Evolutionary conservation across 2,888 invertebrate genomes (phyloP).

Genomic region (Tachina grossa): DNA sequence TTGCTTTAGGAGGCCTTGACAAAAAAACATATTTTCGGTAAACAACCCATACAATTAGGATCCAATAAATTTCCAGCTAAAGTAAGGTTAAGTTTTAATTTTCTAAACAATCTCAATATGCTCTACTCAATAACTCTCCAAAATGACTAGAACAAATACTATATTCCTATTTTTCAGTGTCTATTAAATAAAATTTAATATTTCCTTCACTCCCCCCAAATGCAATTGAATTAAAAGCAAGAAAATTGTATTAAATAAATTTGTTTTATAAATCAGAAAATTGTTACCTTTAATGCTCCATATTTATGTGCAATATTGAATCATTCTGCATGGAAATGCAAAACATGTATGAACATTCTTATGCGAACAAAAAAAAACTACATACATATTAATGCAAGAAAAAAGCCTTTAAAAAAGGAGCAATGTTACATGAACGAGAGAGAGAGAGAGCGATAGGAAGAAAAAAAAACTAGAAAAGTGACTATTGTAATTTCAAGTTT

Average conservation of each 20-base stretch:
- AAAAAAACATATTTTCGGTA: too few species aligned
- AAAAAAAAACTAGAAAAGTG: slow-evolving; percentile 27
- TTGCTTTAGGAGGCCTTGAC: too few species aligned
- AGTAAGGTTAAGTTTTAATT: too few species aligned
- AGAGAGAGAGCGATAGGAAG: background rate
- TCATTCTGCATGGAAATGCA: background rate
- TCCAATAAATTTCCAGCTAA: too few species aligned
- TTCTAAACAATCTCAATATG: too few species aligned
- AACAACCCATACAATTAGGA: too few species aligned
- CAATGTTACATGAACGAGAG: background rate
- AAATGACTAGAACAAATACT: too few species aligned
- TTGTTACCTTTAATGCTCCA: background rate
- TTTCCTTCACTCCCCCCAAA: too few species aligned
- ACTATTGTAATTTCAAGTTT: slow-evolving; percentile 70
- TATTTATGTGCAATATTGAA: background rate
- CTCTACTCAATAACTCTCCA: too few species aligned
- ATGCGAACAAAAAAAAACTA: background rate
- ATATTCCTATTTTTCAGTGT: too few species aligned
- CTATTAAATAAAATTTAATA: too few species aligned
- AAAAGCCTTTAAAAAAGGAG: background rate
- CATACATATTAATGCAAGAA: background rate
- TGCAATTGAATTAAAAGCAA: too few species aligned
- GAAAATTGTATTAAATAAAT: background rate
- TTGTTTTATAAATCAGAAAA: background rate
- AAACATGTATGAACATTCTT: background rate